Conservation (phyloP, 1,140 invertebrate species). For the Philaenus spumarius region DNA sequence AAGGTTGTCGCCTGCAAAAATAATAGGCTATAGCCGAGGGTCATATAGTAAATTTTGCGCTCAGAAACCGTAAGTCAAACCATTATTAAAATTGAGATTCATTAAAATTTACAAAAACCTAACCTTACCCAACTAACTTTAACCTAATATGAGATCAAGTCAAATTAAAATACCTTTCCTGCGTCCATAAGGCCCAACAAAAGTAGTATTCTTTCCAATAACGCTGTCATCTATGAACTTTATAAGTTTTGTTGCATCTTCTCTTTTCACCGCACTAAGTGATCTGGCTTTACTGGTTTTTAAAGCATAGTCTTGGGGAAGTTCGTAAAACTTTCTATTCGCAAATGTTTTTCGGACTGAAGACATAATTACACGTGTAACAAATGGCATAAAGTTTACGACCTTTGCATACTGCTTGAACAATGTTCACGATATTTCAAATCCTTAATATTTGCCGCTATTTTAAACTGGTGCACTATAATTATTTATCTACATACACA, state of each 20-base stretch:
- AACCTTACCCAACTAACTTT: too few relatives aligned
- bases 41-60: too few relatives aligned
- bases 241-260: conserved; percentile 59
- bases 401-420: neutral
- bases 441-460: neutral
- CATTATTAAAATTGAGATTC: too few relatives aligned
- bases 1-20: too few relatives aligned
- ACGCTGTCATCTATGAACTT: conserved; percentile 74
- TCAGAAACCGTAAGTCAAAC: too few relatives aligned
- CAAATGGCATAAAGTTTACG: conserved; percentile 9
- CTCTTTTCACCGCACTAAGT: conserved; percentile 43
- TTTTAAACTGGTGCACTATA: too few relatives aligned
- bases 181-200: conserved; percentile 71
- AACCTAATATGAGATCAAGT: too few relatives aligned
- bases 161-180: conserved; percentile 77
- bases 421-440: neutral
- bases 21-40: too few relatives aligned
- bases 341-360: conserved; percentile 40
- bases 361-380: conserved; percentile 21
- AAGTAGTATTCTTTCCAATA: conserved; percentile 68
- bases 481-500: neutral
- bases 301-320: conserved; percentile 42
- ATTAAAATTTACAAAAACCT: too few relatives aligned
- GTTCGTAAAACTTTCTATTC: conserved; percentile 43
- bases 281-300: conserved; percentile 21